phyloP scores from a whole-genome alignment of 2,888 invertebrate genomes.

The Cryptocheilus praepositus region DNA sequence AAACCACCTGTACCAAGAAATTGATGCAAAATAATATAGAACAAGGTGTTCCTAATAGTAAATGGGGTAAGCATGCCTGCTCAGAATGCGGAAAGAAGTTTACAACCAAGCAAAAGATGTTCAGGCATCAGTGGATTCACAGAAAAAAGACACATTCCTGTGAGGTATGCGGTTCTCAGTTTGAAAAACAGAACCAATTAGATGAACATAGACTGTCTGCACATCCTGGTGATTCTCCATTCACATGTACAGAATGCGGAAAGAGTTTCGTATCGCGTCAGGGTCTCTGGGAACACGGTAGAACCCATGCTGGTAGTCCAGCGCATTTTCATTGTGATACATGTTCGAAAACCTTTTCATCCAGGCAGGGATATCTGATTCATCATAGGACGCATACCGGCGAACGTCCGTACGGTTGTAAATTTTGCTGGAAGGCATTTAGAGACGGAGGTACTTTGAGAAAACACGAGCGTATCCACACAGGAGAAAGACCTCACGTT shows the following conservation, averaged over 20 bases:
- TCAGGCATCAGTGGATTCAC: slow-evolving; percentile 75
- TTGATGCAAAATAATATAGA: slow-evolving; percentile 62
- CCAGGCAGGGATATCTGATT: slow-evolving; percentile 76
- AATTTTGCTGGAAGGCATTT: slow-evolving; percentile 77
- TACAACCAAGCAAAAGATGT: slow-evolving; percentile 75
- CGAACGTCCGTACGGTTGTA: slow-evolving; percentile 77
- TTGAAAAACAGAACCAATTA: slow-evolving; percentile 71
- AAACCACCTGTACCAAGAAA: slow-evolving; percentile 69
- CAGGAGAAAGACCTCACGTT: slow-evolving; percentile 77
- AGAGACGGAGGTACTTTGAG: slow-evolving; percentile 77
- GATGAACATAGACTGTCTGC: slow-evolving; percentile 73
- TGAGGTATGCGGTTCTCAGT: slow-evolving; percentile 73
- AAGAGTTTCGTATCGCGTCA: slow-evolving; percentile 75
- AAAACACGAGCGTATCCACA: slow-evolving; percentile 77
- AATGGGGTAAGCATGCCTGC: slow-evolving; percentile 74
- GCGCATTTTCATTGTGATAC: slow-evolving; percentile 75
- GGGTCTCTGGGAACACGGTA: slow-evolving; percentile 75
- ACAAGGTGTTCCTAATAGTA: slow-evolving; percentile 56
- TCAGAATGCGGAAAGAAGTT: slow-evolving; percentile 74
- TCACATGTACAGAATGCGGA: slow-evolving; percentile 74
- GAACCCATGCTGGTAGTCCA: slow-evolving; percentile 74
- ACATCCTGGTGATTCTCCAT: slow-evolving; percentile 73
- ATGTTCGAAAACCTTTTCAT: slow-evolving; percentile 77
- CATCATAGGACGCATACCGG: slow-evolving; percentile 77
- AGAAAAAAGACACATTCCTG: slow-evolving; percentile 74